Evolutionary conservation across 2,113 vertebrate species (phyloP), one percentile per base, ranked within the genome.

Genomic region (Pagrus major): DNA sequence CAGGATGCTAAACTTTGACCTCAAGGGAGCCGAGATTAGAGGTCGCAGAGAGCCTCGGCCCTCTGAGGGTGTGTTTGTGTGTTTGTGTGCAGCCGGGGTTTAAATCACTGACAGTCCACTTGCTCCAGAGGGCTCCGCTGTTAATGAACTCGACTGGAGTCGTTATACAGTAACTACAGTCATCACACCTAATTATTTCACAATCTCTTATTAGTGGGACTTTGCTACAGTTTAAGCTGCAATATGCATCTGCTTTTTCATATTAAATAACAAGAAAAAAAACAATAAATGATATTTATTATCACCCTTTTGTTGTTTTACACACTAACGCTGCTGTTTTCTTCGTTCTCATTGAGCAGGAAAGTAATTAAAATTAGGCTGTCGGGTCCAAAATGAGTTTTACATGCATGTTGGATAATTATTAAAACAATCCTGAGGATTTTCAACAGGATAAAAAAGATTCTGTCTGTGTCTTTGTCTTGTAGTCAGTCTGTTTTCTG

Each of bases 111-210:
- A 81, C 69, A 78, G 64, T 56, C 67, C 66, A 33, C 42, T 31
- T 35, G 42, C 78, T 84, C 86, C 18, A 15, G 68, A 75, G 88
- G 82, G 21, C 44, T 20, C 29, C 29, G 20, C 29, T 35, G 49
- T 68, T 89, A 83, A 86, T 90, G 80, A 85, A 91, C 78, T 84
- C 60, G 16, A 16, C 44, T 59, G 51, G 12, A 73, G 41, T 80
- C 31, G 8, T 70, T 51, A 60, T 47, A 86, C 84, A 64, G 61
- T 83, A 71, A 41, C 76, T 76, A 60, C 56, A 76, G 49, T 67
- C 68, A 56, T 82, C 70, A 75, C 71, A 75, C 20, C 42, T 84
- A 56, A 84, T 89, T 84, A 86, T 76, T 65, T 64, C 51, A 73
- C 70, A 76, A 2, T 41, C 20, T 59, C 51, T 49, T 10, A 52